Evolutionary conservation across 2,888 invertebrate genomes (phyloP), one percentile per base, ranked within the genome.

Genomic region (Ochlodes sylvanus): DNA sequence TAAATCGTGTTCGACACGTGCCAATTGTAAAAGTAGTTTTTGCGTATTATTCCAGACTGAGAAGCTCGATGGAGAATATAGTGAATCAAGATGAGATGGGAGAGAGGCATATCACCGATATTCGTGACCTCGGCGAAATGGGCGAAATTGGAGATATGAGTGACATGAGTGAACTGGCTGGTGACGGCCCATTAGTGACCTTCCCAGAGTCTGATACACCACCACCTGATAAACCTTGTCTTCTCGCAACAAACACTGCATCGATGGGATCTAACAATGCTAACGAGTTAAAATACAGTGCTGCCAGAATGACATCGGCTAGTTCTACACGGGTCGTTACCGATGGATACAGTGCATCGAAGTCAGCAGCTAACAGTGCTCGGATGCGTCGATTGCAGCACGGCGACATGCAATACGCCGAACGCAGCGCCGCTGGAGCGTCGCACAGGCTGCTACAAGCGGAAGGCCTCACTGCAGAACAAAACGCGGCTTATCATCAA

Each of bases 391-490:
- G 96, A 67, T 86, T 98, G 71, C 97, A 97, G 83, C 94, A 97
- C 32, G 97, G 97, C 44, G 97, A 97, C 80, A 89, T 97, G 68
- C 96, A 96, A 70, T 97, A 97, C 85, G 96, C 97, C 79, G 97
- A 97, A 88, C 95, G 96, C 73, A 96, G 95, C 79, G 96, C 97
- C 52, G 96, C 97, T 50, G 96, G 96, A 34, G 97, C 97, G 15
- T 95, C 96, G 72, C 95, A 96, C 75, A 96, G 97, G 73, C 94
- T 97, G 74, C 90, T 98, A 72, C 97, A 98, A 88, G 94, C 97
- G 71, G 97, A 98, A 82, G 98, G 98, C 55, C 94, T 98, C 71
- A 96, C 96, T 27, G 96, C 98, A 1, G 97, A 98, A 89, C 97
- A 98, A 87, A 96, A 97, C 82, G 96, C 97, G 73, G 96, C 98